A percentile compares a stretch with the other conserved stretches of the same genome.
These are phyloP conservation scores for Pelodiscus sinensis DNA, from an alignment of 2,113 vertebrate species.

Conservation along the genomic window DNA sequence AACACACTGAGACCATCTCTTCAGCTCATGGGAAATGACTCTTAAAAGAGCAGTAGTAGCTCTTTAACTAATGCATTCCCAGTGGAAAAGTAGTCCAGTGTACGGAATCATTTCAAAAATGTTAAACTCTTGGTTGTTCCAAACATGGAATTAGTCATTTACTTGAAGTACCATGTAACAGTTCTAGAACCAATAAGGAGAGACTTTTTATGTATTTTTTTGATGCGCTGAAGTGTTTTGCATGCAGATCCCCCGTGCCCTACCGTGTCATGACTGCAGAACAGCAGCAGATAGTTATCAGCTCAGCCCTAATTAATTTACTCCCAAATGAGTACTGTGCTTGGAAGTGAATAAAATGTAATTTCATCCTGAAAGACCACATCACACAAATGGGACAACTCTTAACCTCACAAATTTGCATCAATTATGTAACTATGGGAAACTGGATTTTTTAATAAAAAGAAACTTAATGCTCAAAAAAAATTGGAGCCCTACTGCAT, in stretches of 20 bases:
- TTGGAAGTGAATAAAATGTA: slow-evolving; percentile 61
- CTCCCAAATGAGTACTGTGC: slow-evolving; percentile 56
- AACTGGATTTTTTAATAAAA: neutral
- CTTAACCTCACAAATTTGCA: slow-evolving; percentile 49
- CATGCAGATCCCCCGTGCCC: neutral
- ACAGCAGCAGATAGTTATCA: slow-evolving; percentile 59
- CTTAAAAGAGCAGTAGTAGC: neutral
- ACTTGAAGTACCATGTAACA: slow-evolving; percentile 21
- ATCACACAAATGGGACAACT: slow-evolving; percentile 47
- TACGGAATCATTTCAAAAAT: neutral
- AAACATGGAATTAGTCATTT: slow-evolving; percentile 52
- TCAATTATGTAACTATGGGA: slow-evolving; percentile 39
- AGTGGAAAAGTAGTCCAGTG: neutral
- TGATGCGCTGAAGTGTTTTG: neutral
- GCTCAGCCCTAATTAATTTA: slow-evolving; percentile 68
- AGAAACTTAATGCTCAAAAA: slow-evolving; percentile 39
- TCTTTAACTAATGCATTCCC: neutral
- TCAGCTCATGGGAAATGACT: neutral
- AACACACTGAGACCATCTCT: neutral
- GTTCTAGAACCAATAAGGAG: slow-evolving; percentile 27
- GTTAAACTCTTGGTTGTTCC: slow-evolving; percentile 18
- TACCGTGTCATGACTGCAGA: slow-evolving; percentile 48
- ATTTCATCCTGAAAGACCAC: slow-evolving; percentile 55
- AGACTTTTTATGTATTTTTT: slow-evolving; percentile 11
- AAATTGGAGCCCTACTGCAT: slow-evolving; percentile 20